Conservation (phyloP, 1,140 invertebrate genomes). For the Atopsyche davidsoni region DNA sequence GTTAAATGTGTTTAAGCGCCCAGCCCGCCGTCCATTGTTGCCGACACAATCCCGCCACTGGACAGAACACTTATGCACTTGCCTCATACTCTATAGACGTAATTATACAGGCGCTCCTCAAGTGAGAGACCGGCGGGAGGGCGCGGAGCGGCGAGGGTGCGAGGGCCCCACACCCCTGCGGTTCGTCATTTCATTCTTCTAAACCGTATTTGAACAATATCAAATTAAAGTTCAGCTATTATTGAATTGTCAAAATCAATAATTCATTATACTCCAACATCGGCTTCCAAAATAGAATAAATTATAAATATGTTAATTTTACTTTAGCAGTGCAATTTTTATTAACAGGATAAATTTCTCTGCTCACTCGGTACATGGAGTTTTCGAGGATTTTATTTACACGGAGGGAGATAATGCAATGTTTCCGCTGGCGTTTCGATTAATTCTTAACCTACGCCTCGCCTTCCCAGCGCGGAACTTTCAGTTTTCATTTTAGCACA, state of each 20-base stretch:
- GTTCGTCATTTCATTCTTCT: no score
- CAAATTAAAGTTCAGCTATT: no score
- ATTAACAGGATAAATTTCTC: no score
- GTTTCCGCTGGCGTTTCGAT: conserved; percentile 11
- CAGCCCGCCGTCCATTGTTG: conserved; percentile 16
- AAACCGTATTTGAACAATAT: no score
- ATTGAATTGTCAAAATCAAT: no score
- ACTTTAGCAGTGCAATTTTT: no score
- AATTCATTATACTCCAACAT: no score
- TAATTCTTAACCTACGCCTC: conserved; percentile 22
- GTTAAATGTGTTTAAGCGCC: conserved; percentile 19
- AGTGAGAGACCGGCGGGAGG: not conserved
- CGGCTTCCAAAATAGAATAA: no score
- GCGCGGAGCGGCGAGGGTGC: no score
- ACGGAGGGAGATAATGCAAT: conserved; percentile 4
- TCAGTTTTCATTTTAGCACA: conserved; percentile 24
- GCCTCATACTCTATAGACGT: not conserved
- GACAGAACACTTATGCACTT: not conserved
- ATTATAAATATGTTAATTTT: no score
- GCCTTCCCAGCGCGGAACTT: conserved; percentile 16
- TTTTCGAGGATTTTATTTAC: not conserved
- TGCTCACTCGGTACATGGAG: not conserved
- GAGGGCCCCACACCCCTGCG: no score
- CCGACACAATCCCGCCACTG: not conserved
- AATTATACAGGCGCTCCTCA: conserved; percentile 5